phyloP scores from a whole-genome alignment of 2,113 vertebrate species.

The Falco punctatus region DNA sequence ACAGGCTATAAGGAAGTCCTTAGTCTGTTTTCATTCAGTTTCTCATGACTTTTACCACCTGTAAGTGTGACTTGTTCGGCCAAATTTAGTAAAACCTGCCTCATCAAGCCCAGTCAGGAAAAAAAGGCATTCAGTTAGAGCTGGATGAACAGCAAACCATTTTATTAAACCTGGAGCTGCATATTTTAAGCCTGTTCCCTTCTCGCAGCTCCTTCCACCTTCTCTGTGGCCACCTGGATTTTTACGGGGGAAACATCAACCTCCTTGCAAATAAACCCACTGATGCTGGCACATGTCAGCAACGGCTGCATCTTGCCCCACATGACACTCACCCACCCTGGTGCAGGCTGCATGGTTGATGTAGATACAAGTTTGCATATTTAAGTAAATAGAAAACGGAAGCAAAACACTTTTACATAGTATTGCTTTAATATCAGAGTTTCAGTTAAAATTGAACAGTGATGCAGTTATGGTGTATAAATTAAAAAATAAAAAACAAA shows the following conservation, averaged over 20 bases:
- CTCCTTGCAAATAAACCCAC: no score
- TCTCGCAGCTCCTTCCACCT: neutral
- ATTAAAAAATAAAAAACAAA: neutral
- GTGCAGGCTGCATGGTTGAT: no score
- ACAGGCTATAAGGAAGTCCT: neutral
- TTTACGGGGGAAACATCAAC: neutral
- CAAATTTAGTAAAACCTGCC: neutral
- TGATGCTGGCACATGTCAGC: no score
- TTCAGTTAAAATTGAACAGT: neutral
- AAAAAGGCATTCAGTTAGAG: neutral
- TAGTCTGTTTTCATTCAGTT: neutral
- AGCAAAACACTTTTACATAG: neutral
- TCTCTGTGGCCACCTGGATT: neutral
- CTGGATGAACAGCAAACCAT: neutral
- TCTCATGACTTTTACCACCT: neutral
- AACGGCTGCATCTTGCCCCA: neutral
- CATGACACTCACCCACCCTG: fast-evolving
- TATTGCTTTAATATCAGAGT: neutral
- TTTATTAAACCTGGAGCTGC: neutral
- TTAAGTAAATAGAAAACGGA: neutral
- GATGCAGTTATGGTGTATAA: neutral
- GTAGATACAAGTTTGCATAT: neutral
- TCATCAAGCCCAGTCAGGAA: neutral
- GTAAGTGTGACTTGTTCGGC: neutral
- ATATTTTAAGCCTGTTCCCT: neutral